A percentile compares a stretch with the other conserved stretches of the same genome.
Conservation (phyloP, 2,888 invertebrate genomes). For the Congeria kusceri region DNA sequence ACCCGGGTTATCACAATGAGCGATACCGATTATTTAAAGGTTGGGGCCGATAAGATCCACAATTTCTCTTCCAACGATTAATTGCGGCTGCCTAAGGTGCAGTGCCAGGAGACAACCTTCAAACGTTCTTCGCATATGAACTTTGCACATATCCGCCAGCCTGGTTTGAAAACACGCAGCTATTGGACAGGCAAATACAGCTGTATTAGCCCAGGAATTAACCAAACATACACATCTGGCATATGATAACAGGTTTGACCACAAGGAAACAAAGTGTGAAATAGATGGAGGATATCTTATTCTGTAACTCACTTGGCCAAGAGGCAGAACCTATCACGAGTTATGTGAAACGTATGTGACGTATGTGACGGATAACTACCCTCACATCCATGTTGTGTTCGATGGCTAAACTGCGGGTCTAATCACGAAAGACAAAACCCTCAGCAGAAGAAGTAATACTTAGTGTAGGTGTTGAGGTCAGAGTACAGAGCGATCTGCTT, state of each 20-base stretch:
- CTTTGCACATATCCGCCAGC: slow-evolving; percentile 9
- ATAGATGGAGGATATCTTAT: slow-evolving; percentile 24
- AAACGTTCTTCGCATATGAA: slow-evolving; percentile 16
- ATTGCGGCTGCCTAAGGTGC: slow-evolving; percentile 3
- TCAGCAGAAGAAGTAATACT: slow-evolving; percentile 5
- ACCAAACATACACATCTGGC: not conserved
- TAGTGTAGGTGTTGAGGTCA: not conserved
- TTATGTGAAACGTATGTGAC: slow-evolving; percentile 15
- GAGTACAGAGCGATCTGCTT: slow-evolving; percentile 1
- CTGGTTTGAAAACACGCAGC: not conserved
- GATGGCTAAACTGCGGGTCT: slow-evolving; percentile 18
- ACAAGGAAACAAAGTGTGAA: slow-evolving; percentile 7
- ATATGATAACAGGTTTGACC: not conserved
- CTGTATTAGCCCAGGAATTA: not conserved
- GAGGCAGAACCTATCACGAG: not conserved
- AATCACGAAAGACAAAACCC: slow-evolving; percentile 18
- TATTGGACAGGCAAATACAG: slow-evolving; percentile 9
- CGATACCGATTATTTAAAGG: slow-evolving; percentile 14
- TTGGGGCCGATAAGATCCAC: slow-evolving; percentile 33
- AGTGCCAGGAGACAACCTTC: slow-evolving; percentile 5
- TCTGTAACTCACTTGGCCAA: slow-evolving; percentile 12
- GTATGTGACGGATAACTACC: slow-evolving; percentile 5
- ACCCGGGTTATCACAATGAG: slow-evolving; percentile 40
- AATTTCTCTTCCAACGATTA: slow-evolving; percentile 20
- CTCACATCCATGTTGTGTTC: slow-evolving; percentile 8